Conservation (phyloP, 2,113 vertebrate genomes). For the Marmota monax region DNA sequence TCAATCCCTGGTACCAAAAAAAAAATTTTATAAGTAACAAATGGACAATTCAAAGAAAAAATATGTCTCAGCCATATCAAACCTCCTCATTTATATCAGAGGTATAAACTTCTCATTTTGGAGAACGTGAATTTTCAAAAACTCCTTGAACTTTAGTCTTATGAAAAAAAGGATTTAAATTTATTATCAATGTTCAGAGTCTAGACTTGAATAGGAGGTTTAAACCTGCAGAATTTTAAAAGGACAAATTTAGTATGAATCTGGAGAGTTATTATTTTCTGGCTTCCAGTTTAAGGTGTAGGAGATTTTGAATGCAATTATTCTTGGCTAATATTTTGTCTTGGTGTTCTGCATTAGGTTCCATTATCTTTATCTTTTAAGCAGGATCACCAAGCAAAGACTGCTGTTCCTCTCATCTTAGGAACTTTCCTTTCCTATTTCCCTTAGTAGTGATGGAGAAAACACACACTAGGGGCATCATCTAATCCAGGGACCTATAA, state of each 20-base stretch:
- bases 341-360: not conserved
- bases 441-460: not conserved
- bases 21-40: not conserved
- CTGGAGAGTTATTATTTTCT: not conserved
- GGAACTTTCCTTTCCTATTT: not conserved
- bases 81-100: not conserved
- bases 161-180: not conserved
- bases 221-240: not conserved
- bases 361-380: not conserved
- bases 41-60: not conserved
- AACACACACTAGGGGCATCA: accelerated
- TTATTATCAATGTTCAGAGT: not conserved
- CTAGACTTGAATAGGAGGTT: not conserved
- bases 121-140: not conserved
- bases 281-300: not conserved
- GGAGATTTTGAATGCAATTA: not conserved
- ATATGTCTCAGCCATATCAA: not conserved
- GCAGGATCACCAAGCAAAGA: not conserved
- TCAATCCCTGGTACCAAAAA: no score
- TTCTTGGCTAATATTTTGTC: not conserved
- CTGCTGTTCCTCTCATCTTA: not conserved
- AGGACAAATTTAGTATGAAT: not conserved
- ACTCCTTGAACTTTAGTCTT: not conserved
- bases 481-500: not conserved
- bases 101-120: not conserved